These are phyloP conservation scores for Seriola dumerili DNA, from an alignment of 2,113 vertebrate genomes.

Conservation along the genomic window DNA sequence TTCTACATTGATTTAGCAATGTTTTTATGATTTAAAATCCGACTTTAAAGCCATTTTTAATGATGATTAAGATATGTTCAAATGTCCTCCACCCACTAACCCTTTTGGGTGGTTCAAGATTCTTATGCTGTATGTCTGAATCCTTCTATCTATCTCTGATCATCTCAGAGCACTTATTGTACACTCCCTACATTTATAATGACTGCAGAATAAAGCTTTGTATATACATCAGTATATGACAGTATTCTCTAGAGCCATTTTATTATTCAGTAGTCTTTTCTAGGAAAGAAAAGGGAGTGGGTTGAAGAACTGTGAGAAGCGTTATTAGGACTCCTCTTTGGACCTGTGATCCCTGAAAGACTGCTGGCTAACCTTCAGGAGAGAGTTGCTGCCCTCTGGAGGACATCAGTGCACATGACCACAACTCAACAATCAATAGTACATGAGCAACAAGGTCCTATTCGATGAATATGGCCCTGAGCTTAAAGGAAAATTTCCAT, in stretches of 20 bases:
- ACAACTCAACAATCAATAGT: neutral
- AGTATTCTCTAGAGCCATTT: neutral
- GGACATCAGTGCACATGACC: slow-evolving; percentile 36
- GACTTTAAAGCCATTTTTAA: neutral
- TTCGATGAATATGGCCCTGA: neutral
- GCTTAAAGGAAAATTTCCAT: neutral
- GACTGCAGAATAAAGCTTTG: neutral
- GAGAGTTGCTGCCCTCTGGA: slow-evolving; percentile 69
- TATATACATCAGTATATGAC: neutral
- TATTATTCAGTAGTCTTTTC: neutral
- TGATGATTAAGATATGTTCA: neutral
- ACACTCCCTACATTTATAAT: neutral
- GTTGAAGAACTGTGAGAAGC: neutral
- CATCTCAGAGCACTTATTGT: neutral
- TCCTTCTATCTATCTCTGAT: neutral
- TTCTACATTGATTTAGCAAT: neutral
- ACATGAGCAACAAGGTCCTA: neutral
- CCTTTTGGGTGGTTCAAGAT: neutral
- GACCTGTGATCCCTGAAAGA: neutral
- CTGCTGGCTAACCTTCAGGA: slow-evolving; percentile 17
- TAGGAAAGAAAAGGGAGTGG: neutral
- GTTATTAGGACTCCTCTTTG: neutral
- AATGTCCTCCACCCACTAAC: neutral
- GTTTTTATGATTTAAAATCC: neutral
- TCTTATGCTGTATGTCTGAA: neutral